Percentiles rank a stretch among this genome's conserved stretches.
Conservation (phyloP, 1,140 invertebrate genomes). For the Phortica variegata region DNA sequence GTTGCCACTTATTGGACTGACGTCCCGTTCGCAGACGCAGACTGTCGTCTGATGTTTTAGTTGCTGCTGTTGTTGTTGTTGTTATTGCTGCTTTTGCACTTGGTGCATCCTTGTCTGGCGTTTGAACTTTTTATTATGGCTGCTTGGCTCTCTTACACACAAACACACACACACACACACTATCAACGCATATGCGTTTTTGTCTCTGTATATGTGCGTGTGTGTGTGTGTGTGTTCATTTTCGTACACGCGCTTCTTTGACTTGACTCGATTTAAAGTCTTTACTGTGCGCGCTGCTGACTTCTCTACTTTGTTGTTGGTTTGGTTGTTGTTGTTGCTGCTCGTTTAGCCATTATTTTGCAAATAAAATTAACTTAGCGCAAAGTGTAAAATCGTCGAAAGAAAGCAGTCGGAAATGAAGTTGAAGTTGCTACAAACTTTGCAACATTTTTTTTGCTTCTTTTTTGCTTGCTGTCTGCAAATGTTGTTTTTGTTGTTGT, state of each 20-base stretch:
- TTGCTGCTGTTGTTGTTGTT: too few relatives aligned
- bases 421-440: too few relatives aligned
- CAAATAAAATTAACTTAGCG: slow-evolving; percentile 50
- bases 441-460: too few relatives aligned
- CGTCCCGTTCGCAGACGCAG: background rate
- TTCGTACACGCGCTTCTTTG: slow-evolving; percentile 12
- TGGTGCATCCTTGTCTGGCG: slow-evolving; percentile 54
- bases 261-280: slow-evolving; percentile 53
- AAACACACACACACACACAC: too few relatives aligned
- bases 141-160: slow-evolving; percentile 17
- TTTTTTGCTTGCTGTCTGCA: too few relatives aligned
- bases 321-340: too few relatives aligned
- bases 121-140: slow-evolving; percentile 49
- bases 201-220: background rate
- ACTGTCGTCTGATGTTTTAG: too few relatives aligned
- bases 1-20: background rate
- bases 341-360: slow-evolving; percentile 51
- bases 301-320: too few relatives aligned
- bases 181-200: background rate
- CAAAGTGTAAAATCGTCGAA: slow-evolving; percentile 32
- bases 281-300: too few relatives aligned
- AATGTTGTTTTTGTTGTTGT: too few relatives aligned
- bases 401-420: too few relatives aligned
- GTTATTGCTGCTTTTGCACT: slow-evolving; percentile 42
- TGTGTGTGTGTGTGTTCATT: background rate